Evolutionary conservation across 2,888 invertebrate species (phyloP).

Genomic region (Lymantria monacha): DNA sequence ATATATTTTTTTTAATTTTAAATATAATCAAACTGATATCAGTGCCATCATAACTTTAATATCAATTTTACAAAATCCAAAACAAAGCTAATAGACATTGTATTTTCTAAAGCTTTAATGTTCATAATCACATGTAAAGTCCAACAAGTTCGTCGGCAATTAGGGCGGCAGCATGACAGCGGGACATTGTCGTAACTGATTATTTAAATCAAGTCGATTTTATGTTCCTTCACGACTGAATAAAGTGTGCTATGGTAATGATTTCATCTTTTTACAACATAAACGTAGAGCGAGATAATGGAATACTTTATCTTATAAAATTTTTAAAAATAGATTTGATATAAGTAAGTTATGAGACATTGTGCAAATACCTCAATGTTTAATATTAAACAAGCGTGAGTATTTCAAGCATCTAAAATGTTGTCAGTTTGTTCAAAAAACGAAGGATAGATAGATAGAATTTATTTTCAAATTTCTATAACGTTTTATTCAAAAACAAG

Average conservation of each 20-base stretch:
- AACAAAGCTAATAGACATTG: not conserved
- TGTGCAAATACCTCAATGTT: no score
- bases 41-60: no score
- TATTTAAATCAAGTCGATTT: conserved; percentile 58
- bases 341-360: no score
- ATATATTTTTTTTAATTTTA: no score
- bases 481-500: not conserved
- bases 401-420: not conserved
- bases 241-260: conserved; percentile 60
- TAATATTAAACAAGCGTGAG: not conserved
- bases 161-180: conserved; percentile 32
- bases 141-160: conserved; percentile 20
- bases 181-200: conserved; percentile 41
- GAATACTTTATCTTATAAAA: not conserved
- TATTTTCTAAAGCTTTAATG: conserved; percentile 1
- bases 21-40: no score
- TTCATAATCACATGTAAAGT: conserved; percentile 6
- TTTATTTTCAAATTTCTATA: no score
- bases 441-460: no score
- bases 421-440: no score
- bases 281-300: conserved; percentile 12
- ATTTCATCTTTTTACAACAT: conserved; percentile 2
- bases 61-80: no score
- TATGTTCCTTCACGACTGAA: conserved; percentile 53
- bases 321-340: not conserved